Conservation (phyloP, 2,888 invertebrate genomes). For the Mythimna ferrago region DNA sequence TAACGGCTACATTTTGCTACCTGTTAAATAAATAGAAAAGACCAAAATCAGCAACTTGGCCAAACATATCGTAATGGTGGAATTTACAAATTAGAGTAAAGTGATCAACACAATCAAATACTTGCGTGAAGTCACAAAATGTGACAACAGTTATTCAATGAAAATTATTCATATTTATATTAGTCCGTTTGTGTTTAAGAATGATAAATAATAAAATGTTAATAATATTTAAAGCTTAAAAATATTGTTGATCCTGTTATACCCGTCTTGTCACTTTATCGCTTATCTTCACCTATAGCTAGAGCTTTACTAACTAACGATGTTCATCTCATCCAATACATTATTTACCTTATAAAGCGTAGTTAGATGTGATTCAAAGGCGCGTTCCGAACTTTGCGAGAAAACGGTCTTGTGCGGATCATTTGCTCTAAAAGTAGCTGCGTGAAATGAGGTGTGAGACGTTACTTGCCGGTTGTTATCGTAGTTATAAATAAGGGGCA, state of each 20-base stretch:
- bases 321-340: slow-evolving; percentile 52
- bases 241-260: no score
- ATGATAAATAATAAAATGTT: not conserved
- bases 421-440: slow-evolving; percentile 39
- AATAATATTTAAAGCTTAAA: not conserved
- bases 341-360: slow-evolving; percentile 58
- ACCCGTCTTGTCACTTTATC: not conserved
- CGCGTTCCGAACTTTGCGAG: slow-evolving; percentile 51
- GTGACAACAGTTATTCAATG: no score
- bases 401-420: slow-evolving; percentile 32
- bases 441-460: slow-evolving; percentile 48
- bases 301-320: slow-evolving; percentile 54
- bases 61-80: no score
- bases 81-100: no score
- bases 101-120: no score
- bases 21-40: no score
- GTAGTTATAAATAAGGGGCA: slow-evolving; percentile 16
- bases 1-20: no score
- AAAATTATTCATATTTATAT: not conserved
- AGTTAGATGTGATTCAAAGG: slow-evolving; percentile 47
- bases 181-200: not conserved
- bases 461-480: slow-evolving; percentile 37
- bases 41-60: no score
- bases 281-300: slow-evolving; percentile 24
- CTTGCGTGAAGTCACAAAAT: no score